Evolutionary conservation across 2,113 vertebrate species (phyloP).

Genomic region (Microtus pennsylvanicus): DNA sequence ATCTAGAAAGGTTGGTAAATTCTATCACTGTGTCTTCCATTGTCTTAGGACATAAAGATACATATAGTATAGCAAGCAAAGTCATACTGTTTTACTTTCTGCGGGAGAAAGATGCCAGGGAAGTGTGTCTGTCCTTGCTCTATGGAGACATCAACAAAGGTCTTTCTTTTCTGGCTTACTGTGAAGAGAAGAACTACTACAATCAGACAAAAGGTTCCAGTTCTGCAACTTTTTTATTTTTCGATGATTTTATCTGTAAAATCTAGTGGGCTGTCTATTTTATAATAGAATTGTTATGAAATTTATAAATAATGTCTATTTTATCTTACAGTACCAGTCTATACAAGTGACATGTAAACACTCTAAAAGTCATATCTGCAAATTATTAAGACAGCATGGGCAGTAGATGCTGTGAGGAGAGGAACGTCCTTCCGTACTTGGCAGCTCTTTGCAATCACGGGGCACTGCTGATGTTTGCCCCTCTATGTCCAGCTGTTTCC

Average conservation of each 20-base stretch:
- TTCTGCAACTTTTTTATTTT: background rate
- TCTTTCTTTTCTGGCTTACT: background rate
- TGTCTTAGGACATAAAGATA: background rate
- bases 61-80: background rate
- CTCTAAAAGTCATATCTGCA: background rate
- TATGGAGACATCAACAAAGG: background rate
- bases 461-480: slow-evolving; percentile 30
- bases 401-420: background rate
- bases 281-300: background rate
- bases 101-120: background rate
- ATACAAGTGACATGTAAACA: background rate
- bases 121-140: background rate
- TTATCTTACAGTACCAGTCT: background rate
- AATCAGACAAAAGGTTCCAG: background rate
- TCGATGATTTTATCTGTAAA: background rate
- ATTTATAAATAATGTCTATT: slow-evolving; percentile 18
- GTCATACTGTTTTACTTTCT: background rate
- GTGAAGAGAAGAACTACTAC: background rate
- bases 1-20: background rate
- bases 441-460: slow-evolving; percentile 32
- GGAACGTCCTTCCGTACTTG: background rate
- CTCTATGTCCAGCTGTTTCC: slow-evolving; percentile 74
- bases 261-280: background rate
- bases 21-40: background rate
- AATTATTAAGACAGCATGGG: slow-evolving; percentile 21